phyloP scores from a whole-genome alignment of 2,113 vertebrate species.

The Gymnarchus niloticus region DNA sequence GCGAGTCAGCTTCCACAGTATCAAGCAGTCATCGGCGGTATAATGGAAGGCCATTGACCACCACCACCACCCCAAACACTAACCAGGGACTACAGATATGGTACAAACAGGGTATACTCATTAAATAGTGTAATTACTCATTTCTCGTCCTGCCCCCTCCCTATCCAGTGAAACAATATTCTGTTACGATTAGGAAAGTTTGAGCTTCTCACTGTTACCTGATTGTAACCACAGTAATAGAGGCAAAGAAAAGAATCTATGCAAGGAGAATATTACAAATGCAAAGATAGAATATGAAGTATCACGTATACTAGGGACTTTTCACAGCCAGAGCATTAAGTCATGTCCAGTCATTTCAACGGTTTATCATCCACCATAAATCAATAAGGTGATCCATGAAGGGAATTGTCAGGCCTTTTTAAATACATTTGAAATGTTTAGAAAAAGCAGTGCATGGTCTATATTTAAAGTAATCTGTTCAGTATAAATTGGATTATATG shows the following conservation, averaged over 20 bases:
- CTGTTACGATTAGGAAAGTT: background rate
- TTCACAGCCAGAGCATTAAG: background rate
- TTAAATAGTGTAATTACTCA: background rate
- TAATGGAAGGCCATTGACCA: conserved; percentile 43
- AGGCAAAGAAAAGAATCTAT: background rate
- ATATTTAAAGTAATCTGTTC: background rate
- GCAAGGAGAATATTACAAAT: conserved; percentile 10
- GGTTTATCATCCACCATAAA: too few relatives aligned
- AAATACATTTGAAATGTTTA: background rate
- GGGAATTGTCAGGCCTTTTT: background rate
- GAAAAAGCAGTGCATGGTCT: background rate
- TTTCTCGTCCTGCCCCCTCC: too few relatives aligned
- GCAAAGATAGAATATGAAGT: background rate
- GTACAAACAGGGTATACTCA: conserved; percentile 20
- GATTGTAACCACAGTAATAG: background rate
- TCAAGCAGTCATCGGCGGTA: conserved; percentile 69
- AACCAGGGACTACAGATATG: conserved; percentile 6
- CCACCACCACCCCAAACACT: background rate
- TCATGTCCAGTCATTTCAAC: background rate
- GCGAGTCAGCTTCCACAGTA: conserved; percentile 73
- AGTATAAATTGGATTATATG: background rate
- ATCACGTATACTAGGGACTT: too few relatives aligned
- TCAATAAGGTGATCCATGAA: background rate
- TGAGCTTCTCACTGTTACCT: background rate
- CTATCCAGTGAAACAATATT: background rate